These are phyloP conservation scores for Parazoanthus darwini DNA, from an alignment of 92 coral and sea anemone genomes.

Conservation along the genomic window DNA sequence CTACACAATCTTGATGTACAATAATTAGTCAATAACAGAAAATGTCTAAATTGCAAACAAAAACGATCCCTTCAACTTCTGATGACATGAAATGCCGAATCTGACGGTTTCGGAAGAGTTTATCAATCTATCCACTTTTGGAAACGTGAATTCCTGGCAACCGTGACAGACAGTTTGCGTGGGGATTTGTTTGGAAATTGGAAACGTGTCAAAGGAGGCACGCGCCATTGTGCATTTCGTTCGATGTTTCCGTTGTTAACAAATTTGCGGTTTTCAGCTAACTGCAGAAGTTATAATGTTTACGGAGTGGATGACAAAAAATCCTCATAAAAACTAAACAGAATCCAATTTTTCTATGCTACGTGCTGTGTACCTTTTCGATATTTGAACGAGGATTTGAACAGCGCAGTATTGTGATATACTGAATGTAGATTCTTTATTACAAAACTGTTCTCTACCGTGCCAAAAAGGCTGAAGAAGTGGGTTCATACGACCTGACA, in stretches of 20 bases:
- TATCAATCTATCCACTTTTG: not conserved
- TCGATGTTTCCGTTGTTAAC: conserved; percentile 7
- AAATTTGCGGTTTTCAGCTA: conserved; percentile 1
- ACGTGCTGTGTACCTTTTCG: not conserved
- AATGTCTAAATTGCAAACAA: conserved; percentile 10
- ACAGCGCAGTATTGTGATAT: not conserved
- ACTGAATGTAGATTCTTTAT: not conserved
- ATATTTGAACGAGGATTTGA: not conserved
- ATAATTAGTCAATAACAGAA: not conserved
- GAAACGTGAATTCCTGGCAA: not conserved
- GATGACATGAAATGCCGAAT: not conserved
- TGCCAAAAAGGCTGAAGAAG: not conserved
- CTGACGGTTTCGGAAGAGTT: not conserved
- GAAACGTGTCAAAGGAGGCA: conserved; percentile 25
- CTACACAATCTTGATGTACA: not conserved
- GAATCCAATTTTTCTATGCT: not conserved
- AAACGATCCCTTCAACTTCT: not conserved
- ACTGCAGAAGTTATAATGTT: not conserved
- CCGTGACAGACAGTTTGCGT: conserved; percentile 1
- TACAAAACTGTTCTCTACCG: not conserved
- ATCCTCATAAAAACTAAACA: not conserved
- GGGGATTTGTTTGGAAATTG: conserved; percentile 26
- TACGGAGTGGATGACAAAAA: not conserved
- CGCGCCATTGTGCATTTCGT: not conserved
- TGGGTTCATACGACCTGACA: not conserved